A percentile compares a stretch with the other conserved stretches of the same genome.
Evolutionary conservation across 2,888 invertebrate genomes (phyloP).

Genomic region (Timema podura): DNA sequence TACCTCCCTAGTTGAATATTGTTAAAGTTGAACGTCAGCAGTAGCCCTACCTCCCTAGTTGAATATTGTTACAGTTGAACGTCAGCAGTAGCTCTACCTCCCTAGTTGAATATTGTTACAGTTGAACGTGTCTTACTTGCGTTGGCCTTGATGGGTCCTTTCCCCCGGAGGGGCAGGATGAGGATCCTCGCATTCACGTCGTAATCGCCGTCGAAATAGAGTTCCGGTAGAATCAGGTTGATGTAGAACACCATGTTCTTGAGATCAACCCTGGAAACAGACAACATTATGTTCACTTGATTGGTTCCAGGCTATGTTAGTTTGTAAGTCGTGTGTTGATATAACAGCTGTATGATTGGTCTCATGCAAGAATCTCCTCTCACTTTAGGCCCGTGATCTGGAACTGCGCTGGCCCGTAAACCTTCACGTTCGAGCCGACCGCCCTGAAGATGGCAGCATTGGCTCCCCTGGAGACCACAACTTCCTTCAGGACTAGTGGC

Average conservation of each 20-base stretch:
- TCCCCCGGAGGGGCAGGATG: slow-evolving; percentile 57
- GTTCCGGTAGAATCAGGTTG: slow-evolving; percentile 54
- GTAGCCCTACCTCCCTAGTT: no score
- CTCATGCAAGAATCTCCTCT: no score
- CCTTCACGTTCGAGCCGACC: slow-evolving; percentile 23
- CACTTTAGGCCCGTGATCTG: slow-evolving; percentile 24
- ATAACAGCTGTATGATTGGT: no score
- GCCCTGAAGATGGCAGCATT: slow-evolving; percentile 27
- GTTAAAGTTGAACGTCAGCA: no score
- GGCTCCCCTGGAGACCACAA: slow-evolving; percentile 27
- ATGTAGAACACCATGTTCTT: slow-evolving; percentile 60
- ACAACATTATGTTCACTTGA: neutral
- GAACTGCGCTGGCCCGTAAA: slow-evolving; percentile 25
- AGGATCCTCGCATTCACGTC: slow-evolving; percentile 64
- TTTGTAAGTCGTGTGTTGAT: no score
- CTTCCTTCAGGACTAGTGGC: slow-evolving; percentile 26
- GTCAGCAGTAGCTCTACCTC: no score
- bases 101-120: no score
- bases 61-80: no score
- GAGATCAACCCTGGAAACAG: slow-evolving; percentile 43
- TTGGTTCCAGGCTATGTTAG: neutral
- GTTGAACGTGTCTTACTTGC: slow-evolving; percentile 42
- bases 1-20: no score
- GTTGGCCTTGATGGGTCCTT: slow-evolving; percentile 58
- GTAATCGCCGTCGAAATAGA: slow-evolving; percentile 63